phyloP scores from a whole-genome alignment of 2,113 vertebrate species.

The Hyla sarda region DNA sequence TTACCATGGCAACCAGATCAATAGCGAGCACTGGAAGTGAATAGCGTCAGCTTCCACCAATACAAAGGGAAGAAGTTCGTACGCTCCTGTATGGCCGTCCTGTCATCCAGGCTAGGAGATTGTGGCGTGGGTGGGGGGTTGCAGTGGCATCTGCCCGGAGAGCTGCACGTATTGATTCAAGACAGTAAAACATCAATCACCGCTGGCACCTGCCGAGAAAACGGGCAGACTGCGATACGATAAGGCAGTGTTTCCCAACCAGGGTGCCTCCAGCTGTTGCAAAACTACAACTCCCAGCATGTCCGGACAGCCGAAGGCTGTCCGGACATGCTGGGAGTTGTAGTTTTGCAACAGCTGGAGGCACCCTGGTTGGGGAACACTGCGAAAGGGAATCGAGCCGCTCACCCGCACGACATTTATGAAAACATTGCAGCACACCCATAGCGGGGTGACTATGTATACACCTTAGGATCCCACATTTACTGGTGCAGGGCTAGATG shows the following conservation, averaged over 20 bases:
- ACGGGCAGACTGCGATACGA: not conserved
- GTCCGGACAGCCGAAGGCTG: too few relatives aligned
- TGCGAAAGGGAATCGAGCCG: not conserved
- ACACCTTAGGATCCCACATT: too few relatives aligned
- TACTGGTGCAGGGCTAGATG: too few relatives aligned
- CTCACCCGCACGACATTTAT: not conserved
- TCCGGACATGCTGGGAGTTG: too few relatives aligned
- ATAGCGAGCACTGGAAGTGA: not conserved
- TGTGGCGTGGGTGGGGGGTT: not conserved
- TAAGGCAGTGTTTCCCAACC: too few relatives aligned
- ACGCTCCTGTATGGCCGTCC: not conserved
- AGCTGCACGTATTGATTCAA: conserved; percentile 22
- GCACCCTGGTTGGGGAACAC: too few relatives aligned
- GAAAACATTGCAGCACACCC: not conserved
- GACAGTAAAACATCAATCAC: not conserved
- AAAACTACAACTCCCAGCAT: too few relatives aligned
- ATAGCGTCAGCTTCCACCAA: conserved; percentile 4
- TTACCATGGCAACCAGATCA: conserved; percentile 34
- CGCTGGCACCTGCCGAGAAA: not conserved
- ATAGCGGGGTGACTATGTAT: not conserved
- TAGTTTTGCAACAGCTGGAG: too few relatives aligned
- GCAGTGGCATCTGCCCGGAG: not conserved
- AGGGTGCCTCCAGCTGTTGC: too few relatives aligned
- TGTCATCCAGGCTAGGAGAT: not conserved
- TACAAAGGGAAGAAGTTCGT: not conserved